Base-by-base conservation (phyloP, 1,140 invertebrate genomes). In the Aphelenchoides besseyi region DNA sequence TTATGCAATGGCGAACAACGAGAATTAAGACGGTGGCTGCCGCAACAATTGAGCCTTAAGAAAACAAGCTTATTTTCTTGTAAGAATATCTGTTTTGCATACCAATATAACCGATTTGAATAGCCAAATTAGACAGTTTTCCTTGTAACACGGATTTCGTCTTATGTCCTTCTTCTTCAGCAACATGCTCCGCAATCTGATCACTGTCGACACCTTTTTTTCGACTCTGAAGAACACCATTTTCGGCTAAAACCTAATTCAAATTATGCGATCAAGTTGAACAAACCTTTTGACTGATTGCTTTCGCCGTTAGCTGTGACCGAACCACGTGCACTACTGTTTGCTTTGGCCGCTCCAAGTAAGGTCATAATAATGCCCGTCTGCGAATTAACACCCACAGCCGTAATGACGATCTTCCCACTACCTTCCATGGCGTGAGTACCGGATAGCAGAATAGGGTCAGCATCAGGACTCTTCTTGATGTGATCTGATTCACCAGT, bases 271-370 rank as follows among this genome's bases (percentile, higher is more conserved):
- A 55, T 55, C 63, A 63, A 66, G 37, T 28, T 1, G 0, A 63
- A 48, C 41, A 48, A 12, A 48, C 41, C 41, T 48, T 23, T 48
- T 23, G 41, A 48, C 41, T 48, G 41, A 12, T 16, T 23, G 41
- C 41, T 48, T 12, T 48, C 41, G 41, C 41, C 32, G 66, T 73
- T 12, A 29, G 8, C 29, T 16, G 41, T 68, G 37, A 36, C 33
- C 37, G 33, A n/a, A 73, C 61, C 61, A 59, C 71, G 30, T 69
- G 55, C 5, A 18, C 30, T 62, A 12, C 66, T 76, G 2, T 69
- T 55, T 30, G 33, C 52, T 63, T 77, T 77, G 54, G 75, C 64
- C 30, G 95, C 81, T 26, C 81, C 81, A 1, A 82, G 72, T 30
- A 82, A 63, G 26, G 68, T 79, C 82, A 85, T 85, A 30, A 84